Percentiles rank a stretch among this genome's conserved stretches.
phyloP scores from a whole-genome alignment of 2,113 vertebrate genomes.

The Ginglymostoma cirratum region DNA sequence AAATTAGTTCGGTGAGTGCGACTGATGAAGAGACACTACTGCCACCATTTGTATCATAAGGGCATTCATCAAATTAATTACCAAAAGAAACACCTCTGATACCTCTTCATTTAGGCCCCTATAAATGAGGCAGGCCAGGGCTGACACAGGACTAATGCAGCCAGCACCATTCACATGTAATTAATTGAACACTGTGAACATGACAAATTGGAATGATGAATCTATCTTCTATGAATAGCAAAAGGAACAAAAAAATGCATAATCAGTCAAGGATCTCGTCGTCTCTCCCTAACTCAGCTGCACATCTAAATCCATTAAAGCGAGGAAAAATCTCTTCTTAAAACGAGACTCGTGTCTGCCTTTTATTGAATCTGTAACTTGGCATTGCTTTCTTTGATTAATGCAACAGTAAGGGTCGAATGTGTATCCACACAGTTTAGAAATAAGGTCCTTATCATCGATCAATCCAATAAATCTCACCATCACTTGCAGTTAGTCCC shows the following conservation, averaged over 20 bases:
- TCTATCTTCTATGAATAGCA: slow-evolving; percentile 97
- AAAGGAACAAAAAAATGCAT: slow-evolving; percentile 80
- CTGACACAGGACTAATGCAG: slow-evolving; percentile 81
- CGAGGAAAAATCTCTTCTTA: slow-evolving; percentile 59
- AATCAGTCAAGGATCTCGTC: slow-evolving; percentile 98
- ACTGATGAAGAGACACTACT: slow-evolving; percentile 74
- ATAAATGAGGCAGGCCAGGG: slow-evolving; percentile 91
- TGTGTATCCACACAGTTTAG: slow-evolving; percentile 18
- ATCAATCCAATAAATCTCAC: slow-evolving; percentile 30
- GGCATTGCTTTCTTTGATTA: slow-evolving; percentile 19
- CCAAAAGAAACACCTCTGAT: slow-evolving; percentile 82
- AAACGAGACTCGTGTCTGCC: slow-evolving; percentile 38
- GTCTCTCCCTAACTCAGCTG: slow-evolving; percentile 69
- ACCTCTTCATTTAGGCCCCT: slow-evolving; percentile 88
- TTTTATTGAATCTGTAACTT: slow-evolving; percentile 39
- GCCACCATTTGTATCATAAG: slow-evolving; percentile 64
- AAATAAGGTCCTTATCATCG: slow-evolving; percentile 6
- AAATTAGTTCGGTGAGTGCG: slow-evolving; percentile 70
- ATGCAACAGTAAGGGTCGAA: neutral
- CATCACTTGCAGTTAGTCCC: neutral
- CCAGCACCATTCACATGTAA: slow-evolving; percentile 78
- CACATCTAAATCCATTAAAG: slow-evolving; percentile 81
- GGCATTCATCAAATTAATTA: slow-evolving; percentile 98
- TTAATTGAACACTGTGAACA: slow-evolving; percentile 96
- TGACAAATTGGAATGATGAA: slow-evolving; percentile 99